Evolutionary conservation across 1,140 invertebrate genomes (phyloP).

Genomic region (Bombus confusus): DNA sequence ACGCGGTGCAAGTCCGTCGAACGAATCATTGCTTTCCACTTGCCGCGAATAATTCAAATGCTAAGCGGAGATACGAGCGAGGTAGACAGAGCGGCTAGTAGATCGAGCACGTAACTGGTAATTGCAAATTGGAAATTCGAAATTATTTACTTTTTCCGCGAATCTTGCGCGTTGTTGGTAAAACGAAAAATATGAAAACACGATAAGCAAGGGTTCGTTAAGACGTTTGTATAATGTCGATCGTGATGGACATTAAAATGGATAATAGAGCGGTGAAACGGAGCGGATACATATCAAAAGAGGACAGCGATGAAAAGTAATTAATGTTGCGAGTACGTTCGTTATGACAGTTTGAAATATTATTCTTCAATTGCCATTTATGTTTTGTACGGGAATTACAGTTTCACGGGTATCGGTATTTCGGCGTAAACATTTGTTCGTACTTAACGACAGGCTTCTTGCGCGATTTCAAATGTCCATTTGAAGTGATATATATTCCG

Average conservation of each 20-base stretch:
- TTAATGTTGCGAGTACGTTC: not conserved
- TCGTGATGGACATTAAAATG: no score
- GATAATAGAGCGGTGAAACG: no score
- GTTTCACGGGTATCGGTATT: not conserved
- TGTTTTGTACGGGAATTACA: not conserved
- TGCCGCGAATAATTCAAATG: not conserved
- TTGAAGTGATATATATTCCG: no score
- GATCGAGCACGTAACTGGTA: not conserved
- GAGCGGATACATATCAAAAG: no score
- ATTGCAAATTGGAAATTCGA: not conserved
- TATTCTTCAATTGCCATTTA: not conserved
- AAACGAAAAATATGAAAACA: no score
- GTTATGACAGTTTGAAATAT: no score
- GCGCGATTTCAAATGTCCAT: no score
- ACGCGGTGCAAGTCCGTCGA: not conserved
- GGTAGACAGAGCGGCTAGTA: no score
- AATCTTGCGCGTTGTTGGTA: no score
- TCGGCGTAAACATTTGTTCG: not conserved
- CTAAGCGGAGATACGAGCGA: not conserved
- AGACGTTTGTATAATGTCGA: no score
- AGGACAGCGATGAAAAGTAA: not conserved
- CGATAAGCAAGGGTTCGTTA: no score
- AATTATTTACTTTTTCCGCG: not conserved
- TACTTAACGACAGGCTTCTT: no score
- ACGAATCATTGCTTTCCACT: not conserved